Percentiles rank a stretch among this genome's conserved stretches.
Conservation (phyloP, 92 coral and sea anemone genomes). For the Umimayanthus chanpuru region DNA sequence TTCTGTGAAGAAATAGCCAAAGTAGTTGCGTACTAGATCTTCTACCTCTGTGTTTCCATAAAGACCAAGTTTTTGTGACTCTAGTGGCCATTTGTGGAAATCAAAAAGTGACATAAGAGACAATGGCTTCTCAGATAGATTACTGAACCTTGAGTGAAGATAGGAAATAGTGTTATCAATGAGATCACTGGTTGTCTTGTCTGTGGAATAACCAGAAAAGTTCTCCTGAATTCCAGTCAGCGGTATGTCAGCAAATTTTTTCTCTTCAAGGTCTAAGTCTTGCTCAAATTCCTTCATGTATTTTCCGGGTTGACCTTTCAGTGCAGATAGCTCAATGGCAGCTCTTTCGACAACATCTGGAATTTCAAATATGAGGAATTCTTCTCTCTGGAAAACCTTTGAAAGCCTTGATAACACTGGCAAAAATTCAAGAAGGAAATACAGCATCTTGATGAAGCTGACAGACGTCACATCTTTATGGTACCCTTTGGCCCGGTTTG, state of each 20-base stretch:
- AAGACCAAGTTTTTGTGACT: constrained; percentile 38
- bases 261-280: constrained; percentile 47
- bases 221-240: constrained; percentile 52
- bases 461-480: constrained; percentile 38
- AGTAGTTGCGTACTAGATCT: constrained; percentile 40
- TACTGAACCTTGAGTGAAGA: constrained; percentile 41
- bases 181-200: constrained; percentile 50
- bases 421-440: constrained; percentile 43
- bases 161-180: constrained; percentile 45
- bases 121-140: constrained; percentile 45
- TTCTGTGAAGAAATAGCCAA: constrained; percentile 41
- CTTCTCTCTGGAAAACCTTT: constrained; percentile 49
- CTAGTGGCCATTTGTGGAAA: constrained; percentile 58
- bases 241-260: constrained; percentile 35
- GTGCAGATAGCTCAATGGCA: constrained; percentile 42
- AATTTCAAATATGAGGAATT: constrained; percentile 49
- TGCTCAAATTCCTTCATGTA: constrained; percentile 56
- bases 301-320: constrained; percentile 43
- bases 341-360: constrained; percentile 55
- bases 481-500: constrained; percentile 49
- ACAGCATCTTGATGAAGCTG: constrained; percentile 52
- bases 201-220: constrained; percentile 45
- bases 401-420: constrained; percentile 37
- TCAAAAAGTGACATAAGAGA: constrained; percentile 50
- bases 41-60: constrained; percentile 39